Percentiles rank a stretch among this genome's conserved stretches.
These are phyloP conservation scores for Icerya purchasi DNA, from an alignment of 2,888 invertebrate species.

Conservation along the genomic window DNA sequence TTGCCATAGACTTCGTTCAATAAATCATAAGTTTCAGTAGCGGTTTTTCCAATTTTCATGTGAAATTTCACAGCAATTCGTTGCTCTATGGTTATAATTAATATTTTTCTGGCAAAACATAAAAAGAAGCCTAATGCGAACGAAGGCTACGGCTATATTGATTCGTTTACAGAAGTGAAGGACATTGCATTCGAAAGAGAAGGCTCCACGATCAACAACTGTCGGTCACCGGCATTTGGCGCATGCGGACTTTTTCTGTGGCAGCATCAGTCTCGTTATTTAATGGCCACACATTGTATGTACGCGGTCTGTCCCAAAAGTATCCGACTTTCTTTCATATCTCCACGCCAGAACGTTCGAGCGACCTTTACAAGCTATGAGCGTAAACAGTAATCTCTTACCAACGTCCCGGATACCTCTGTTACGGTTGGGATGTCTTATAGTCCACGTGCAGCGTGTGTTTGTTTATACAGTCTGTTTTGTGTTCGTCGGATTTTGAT, in stretches of 20 bases:
- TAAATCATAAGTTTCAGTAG: background rate
- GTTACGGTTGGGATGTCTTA: too few species aligned
- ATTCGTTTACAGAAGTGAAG: background rate
- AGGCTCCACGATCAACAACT: background rate
- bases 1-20: background rate
- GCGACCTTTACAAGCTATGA: too few species aligned
- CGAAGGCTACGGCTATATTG: background rate
- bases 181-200: background rate
- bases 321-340: too few species aligned
- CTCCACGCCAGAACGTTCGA: too few species aligned
- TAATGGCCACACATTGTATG: background rate
- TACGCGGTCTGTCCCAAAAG: too few species aligned
- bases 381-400: too few species aligned
- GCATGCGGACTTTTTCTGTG: background rate
- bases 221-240: background rate
- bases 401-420: too few species aligned
- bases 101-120: background rate
- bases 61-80: background rate
- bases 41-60: background rate
- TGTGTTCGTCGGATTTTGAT: too few species aligned
- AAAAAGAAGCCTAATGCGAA: background rate
- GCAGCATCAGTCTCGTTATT: background rate
- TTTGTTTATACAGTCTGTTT: too few species aligned
- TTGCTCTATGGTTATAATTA: background rate
- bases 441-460: too few species aligned